Evolutionary conservation across 2,888 invertebrate genomes (phyloP).

Genomic region (Chesias legatella): DNA sequence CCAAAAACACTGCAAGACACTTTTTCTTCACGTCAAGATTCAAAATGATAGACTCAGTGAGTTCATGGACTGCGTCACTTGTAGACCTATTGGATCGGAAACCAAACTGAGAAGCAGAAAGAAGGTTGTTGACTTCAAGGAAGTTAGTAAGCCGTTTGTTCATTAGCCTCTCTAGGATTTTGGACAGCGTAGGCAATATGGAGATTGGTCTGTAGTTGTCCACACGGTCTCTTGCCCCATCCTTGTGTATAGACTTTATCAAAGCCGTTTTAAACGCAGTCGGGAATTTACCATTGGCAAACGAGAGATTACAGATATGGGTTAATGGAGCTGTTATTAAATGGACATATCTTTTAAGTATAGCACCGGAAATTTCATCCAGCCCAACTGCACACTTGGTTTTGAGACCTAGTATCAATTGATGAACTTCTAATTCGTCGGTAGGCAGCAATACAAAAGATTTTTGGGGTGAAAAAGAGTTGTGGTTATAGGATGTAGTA

Average conservation of each 20-base stretch:
- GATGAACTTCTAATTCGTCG: no score
- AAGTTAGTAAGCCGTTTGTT: conserved; percentile 14
- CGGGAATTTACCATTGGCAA: conserved; percentile 14
- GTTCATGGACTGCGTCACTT: conserved; percentile 9
- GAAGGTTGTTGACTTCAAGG: conserved; percentile 3
- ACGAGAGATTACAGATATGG: no score
- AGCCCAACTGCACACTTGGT: no score
- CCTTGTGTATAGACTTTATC: conserved; percentile 14
- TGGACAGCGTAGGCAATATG: conserved; percentile 16
- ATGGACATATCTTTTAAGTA: no score
- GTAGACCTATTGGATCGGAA: conserved; percentile 12
- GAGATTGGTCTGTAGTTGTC: conserved; percentile 22
- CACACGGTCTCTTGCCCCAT: conserved; percentile 11
- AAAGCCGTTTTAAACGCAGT: conserved; percentile 7
- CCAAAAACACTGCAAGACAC: conserved; percentile 4
- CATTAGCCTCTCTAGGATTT: conserved; percentile 21
- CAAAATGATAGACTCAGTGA: neutral
- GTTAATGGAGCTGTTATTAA: no score
- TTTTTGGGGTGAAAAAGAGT: no score
- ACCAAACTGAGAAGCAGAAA: conserved; percentile 9
- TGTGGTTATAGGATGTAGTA: no score
- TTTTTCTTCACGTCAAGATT: conserved; percentile 1
- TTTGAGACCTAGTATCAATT: no score
- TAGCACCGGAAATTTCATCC: no score
- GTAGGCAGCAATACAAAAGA: no score